Conservation (phyloP, 2,797 vertebrate species). For the Decapterus maruadsi region DNA sequence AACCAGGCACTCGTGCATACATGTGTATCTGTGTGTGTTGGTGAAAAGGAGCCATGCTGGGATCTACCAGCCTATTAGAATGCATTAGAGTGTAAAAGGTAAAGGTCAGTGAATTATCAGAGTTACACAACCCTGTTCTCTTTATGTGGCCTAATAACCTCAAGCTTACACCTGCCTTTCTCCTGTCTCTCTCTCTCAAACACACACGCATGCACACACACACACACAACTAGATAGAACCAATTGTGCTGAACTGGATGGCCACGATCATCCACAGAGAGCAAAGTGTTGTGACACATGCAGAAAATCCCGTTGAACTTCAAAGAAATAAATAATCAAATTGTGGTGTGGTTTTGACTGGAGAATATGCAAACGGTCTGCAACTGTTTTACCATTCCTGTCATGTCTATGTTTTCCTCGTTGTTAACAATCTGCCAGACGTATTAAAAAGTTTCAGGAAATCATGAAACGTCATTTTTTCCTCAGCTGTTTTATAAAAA, state of each 20-base stretch:
- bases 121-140: slow-evolving; percentile 75
- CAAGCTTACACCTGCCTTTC: slow-evolving; percentile 62
- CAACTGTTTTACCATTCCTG: slow-evolving; percentile 13
- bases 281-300: slow-evolving; percentile 34
- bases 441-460: slow-evolving; percentile 16
- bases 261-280: slow-evolving; percentile 1
- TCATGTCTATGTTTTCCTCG: slow-evolving; percentile 22
- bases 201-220: slow-evolving; percentile 5
- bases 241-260: slow-evolving; percentile 29
- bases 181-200: not conserved
- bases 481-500: not conserved
- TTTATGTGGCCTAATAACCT: slow-evolving; percentile 79
- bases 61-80: slow-evolving; percentile 71
- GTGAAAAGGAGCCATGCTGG: slow-evolving; percentile 50
- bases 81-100: slow-evolving; percentile 78
- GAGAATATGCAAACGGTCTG: not conserved
- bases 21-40: slow-evolving; percentile 36
- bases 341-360: slow-evolving; percentile 21
- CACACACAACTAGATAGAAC: not conserved
- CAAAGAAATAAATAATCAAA: slow-evolving; percentile 34
- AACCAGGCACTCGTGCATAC: slow-evolving; percentile 46
- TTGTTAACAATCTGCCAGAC: slow-evolving; percentile 25
- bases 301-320: slow-evolving; percentile 34
- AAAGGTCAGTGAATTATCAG: slow-evolving; percentile 84
- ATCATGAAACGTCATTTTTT: slow-evolving; percentile 19